These are phyloP conservation scores for Syritta pipiens DNA, from an alignment of 2,888 invertebrate species.

Conservation along the genomic window DNA sequence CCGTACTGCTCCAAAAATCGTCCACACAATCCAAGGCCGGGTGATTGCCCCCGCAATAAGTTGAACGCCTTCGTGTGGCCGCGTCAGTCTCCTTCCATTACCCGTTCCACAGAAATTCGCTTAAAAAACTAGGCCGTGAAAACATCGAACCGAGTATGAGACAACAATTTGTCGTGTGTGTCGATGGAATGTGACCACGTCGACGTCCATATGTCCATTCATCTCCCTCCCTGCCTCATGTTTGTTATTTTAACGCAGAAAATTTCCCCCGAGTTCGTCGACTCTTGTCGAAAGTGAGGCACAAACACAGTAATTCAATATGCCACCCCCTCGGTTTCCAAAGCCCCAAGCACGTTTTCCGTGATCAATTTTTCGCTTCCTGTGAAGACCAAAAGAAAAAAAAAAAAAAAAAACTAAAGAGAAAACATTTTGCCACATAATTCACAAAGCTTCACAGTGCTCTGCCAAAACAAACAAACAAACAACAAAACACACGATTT, in stretches of 20 bases:
- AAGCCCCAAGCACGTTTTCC: constrained; percentile 29
- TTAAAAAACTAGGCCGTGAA: too few relatives aligned
- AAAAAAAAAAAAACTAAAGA: too few relatives aligned
- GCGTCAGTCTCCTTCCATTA: too few relatives aligned
- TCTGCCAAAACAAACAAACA: constrained; percentile 49
- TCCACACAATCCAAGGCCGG: too few relatives aligned
- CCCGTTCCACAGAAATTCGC: too few relatives aligned
- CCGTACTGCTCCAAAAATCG: too few relatives aligned
- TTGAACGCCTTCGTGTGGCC: too few relatives aligned
- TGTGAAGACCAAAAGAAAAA: constrained; percentile 12
- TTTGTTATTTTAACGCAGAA: constrained; percentile 22
- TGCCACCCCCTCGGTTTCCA: constrained; percentile 26
- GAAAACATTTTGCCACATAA: constrained; percentile 47
- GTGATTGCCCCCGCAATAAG: too few relatives aligned
- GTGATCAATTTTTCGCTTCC: constrained; percentile 2
- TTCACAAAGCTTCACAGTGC: constrained; percentile 29
- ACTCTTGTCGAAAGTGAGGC: constrained; percentile 33
- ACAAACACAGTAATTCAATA: constrained; percentile 46
- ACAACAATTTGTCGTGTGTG: too few relatives aligned
- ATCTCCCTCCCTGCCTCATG: too few relatives aligned
- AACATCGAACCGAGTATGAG: too few relatives aligned
- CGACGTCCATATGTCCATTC: not conserved
- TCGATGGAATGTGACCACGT: not conserved
- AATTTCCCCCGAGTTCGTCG: constrained; percentile 34
- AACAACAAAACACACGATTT: too few relatives aligned